Evolutionary conservation across 2,797 vertebrate species (phyloP).

Genomic region (Danio kyathit): DNA sequence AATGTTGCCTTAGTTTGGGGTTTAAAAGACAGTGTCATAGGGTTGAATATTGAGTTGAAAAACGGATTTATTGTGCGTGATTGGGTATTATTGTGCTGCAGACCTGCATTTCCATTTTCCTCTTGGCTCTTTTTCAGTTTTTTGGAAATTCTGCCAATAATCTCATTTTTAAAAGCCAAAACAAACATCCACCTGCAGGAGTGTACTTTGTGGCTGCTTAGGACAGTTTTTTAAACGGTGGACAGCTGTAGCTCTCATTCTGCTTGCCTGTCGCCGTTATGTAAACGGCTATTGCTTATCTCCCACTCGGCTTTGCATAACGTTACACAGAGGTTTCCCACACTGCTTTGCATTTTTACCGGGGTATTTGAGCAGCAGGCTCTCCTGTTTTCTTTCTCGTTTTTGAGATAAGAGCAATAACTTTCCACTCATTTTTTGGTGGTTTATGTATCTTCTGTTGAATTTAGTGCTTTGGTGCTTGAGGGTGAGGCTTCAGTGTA

Average conservation of each 20-base stretch:
- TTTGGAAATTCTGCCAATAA: slow-evolving; percentile 19
- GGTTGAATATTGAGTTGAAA: neutral
- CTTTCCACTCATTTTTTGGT: slow-evolving; percentile 11
- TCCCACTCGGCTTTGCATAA: slow-evolving; percentile 77
- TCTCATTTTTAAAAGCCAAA: slow-evolving; percentile 60
- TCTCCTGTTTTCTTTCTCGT: slow-evolving; percentile 50
- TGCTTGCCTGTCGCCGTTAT: slow-evolving; percentile 66
- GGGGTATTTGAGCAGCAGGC: slow-evolving; percentile 59
- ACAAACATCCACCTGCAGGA: slow-evolving; percentile 63
- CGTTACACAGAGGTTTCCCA: slow-evolving; percentile 69
- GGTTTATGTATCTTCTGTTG: slow-evolving; percentile 58
- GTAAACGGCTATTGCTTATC: slow-evolving; percentile 77
- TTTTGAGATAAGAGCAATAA: slow-evolving; percentile 47
- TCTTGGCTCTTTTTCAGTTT: slow-evolving; percentile 3
- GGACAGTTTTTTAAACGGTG: slow-evolving; percentile 75
- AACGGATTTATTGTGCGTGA: neutral
- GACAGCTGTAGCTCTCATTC: slow-evolving; percentile 66
- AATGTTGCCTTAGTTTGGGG: neutral
- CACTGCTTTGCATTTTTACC: slow-evolving; percentile 70
- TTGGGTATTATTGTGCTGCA: neutral
- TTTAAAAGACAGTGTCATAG: neutral
- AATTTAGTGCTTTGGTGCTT: slow-evolving; percentile 45
- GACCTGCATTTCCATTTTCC: neutral
- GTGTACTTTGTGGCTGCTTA: slow-evolving; percentile 49
- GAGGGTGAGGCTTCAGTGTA: slow-evolving; percentile 21